Evolutionary conservation across 2,888 invertebrate genomes (phyloP).

Genomic region (Eumacrocentrus americanus): DNA sequence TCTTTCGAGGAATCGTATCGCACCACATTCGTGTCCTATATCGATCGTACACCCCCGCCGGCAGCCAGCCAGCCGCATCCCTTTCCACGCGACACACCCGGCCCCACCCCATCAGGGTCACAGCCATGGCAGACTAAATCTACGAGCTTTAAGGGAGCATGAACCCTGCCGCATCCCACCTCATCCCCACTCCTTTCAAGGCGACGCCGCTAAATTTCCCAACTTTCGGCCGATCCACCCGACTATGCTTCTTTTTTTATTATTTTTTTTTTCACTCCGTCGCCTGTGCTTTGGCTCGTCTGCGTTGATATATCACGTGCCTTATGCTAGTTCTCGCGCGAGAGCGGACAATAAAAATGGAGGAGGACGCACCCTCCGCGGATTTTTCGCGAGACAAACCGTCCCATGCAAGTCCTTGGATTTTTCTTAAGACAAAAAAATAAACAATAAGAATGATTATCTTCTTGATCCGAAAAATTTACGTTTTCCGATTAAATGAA

Average conservation of each 20-base stretch:
- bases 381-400: background rate
- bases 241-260: constrained; percentile 19
- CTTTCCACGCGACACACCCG: constrained; percentile 31
- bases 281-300: constrained; percentile 10
- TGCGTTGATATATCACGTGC: constrained; percentile 25
- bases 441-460: too few relatives aligned
- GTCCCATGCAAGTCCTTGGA: background rate
- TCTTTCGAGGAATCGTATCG: constrained; percentile 18
- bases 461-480: too few relatives aligned
- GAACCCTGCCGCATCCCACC: constrained; percentile 23
- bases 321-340: constrained; percentile 25
- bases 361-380: background rate
- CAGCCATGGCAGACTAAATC: constrained; percentile 44
- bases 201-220: constrained; percentile 32
- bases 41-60: constrained; percentile 33
- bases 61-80: constrained; percentile 23
- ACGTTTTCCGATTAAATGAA: background rate
- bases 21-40: constrained; percentile 32
- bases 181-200: constrained; percentile 2
- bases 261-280: constrained; percentile 33
- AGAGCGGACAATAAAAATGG: constrained; percentile 25
- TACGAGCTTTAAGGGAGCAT: constrained; percentile 40
- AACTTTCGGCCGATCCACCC: constrained; percentile 35
- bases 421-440: background rate
- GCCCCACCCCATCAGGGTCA: constrained; percentile 35